Evolutionary conservation across 2,797 vertebrate genomes (phyloP), one percentile per base, ranked within the genome.

Genomic region (Chelmon rostratus): DNA sequence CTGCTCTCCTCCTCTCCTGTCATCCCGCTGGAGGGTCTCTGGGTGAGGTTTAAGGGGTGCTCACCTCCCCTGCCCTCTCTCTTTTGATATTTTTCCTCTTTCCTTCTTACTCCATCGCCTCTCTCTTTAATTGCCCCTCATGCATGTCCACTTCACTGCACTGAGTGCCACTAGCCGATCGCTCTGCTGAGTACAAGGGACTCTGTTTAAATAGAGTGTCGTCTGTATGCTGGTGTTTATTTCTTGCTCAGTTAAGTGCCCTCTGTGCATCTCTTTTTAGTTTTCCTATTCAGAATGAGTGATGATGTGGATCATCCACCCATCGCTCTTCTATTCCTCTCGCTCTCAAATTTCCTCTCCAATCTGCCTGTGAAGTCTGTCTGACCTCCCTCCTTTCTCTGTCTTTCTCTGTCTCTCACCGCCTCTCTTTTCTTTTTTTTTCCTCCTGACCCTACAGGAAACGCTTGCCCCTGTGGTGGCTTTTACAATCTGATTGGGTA

Each of bases 401-500:
- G 40, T 62, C 18, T 40, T 6, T 74, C 5, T 38, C 47, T 66
- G n/a, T 38, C 8, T 74, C 7, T 75, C n/a, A 58, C 54, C 78
- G 42, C 70, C 52, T 49, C n/a, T 59, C 31, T 58, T 2, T 61
- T 23, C 63, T 18, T 52, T 23, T 63, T 18, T 52, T 59, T 37
- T 23, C 19, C 28, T 70, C 19, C 1, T 1, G 11, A 49, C n/a
- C n/a, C 2, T 37, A 62, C 58, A 63, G 65, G 57, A 81, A 81
- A 72, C 8, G 16, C 80, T 62, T 75, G 49, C 64, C 68, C 57
- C 71, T 68, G 46, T 8, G 47, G 65, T 69, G 21, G 8, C 82
- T 87, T 80, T 87, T 80, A 62, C 63, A 56, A 78, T 87, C 54
- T 84, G 68, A 85, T 76, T 83, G 68, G n/a, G 35, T 87, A 87